Conservation (phyloP, 2,113 vertebrate species). For the Ifrita kowaldi region DNA sequence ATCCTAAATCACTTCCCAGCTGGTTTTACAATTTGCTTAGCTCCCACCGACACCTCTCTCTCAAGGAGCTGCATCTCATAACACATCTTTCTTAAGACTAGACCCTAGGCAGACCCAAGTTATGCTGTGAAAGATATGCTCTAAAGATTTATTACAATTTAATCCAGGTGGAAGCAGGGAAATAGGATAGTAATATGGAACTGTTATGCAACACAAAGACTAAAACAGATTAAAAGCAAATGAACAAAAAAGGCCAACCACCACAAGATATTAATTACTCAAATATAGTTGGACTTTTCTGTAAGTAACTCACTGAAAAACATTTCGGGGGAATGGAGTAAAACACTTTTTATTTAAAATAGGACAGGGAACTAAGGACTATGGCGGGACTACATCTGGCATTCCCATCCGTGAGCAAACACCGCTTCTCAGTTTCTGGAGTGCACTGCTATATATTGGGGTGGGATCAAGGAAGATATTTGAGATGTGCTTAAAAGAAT, state of each 20-base stretch:
- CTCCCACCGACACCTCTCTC: rapidly evolving
- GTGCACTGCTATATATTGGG: not conserved
- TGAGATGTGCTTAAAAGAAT: not conserved
- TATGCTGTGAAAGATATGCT: not conserved
- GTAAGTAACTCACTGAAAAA: not conserved
- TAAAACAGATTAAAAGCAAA: not conserved
- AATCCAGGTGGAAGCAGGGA: not conserved
- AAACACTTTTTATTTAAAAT: not conserved
- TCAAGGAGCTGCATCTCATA: not conserved
- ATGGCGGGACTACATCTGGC: not conserved
- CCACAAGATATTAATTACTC: not conserved
- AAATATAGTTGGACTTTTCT: not conserved
- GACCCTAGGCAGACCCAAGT: not conserved
- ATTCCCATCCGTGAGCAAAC: not conserved
- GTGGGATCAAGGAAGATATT: not conserved
- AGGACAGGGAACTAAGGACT: not conserved
- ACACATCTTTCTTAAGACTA: not conserved
- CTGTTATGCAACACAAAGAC: not conserved
- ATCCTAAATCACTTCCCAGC: not conserved
- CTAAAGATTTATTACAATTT: not conserved
- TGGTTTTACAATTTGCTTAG: not conserved
- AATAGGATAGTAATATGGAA: not conserved
- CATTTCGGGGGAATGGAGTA: not conserved
- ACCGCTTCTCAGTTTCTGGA: not conserved
- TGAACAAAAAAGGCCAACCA: not conserved